phyloP scores from a whole-genome alignment of 1,140 invertebrate species.

The Platyura marginata region DNA sequence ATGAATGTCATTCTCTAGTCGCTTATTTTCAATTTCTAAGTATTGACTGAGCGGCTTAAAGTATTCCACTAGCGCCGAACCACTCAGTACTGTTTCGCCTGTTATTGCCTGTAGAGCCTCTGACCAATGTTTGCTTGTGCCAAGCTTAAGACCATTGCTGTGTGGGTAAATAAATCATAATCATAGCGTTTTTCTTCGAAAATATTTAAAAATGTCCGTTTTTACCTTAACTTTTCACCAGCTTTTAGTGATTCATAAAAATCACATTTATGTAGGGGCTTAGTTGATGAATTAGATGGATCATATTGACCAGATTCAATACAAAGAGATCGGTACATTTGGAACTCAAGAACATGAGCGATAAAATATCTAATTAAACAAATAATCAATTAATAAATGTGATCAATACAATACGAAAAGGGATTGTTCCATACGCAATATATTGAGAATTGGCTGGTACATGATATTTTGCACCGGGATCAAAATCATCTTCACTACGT shows the following conservation, averaged over 20 bases:
- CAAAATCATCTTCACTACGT: slow-evolving; percentile 34
- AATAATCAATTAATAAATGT: slow-evolving; percentile 28
- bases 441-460: slow-evolving; percentile 35
- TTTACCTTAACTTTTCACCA: slow-evolving; percentile 11
- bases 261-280: slow-evolving; percentile 36
- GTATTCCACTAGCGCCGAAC: slow-evolving; percentile 22
- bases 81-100: slow-evolving; percentile 28
- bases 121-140: slow-evolving; percentile 35
- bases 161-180: slow-evolving; percentile 7
- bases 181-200: slow-evolving; percentile 32
- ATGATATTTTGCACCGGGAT: slow-evolving; percentile 43
- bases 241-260: slow-evolving; percentile 30
- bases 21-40: slow-evolving; percentile 25
- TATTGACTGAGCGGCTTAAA: slow-evolving; percentile 23
- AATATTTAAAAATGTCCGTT: slow-evolving; percentile 9
- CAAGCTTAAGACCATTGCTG: slow-evolving; percentile 58
- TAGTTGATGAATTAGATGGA: slow-evolving; percentile 20
- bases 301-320: slow-evolving; percentile 31
- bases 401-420: not conserved
- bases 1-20: not conserved
- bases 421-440: too few relatives aligned
- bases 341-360: slow-evolving; percentile 36
- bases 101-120: slow-evolving; percentile 34
- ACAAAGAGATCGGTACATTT: slow-evolving; percentile 42
- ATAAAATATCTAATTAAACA: too few relatives aligned